Percentiles rank a stretch among this genome's conserved stretches.
These are phyloP conservation scores for Labeo calbasu DNA, from an alignment of 2,797 vertebrate genomes.

Conservation along the genomic window DNA sequence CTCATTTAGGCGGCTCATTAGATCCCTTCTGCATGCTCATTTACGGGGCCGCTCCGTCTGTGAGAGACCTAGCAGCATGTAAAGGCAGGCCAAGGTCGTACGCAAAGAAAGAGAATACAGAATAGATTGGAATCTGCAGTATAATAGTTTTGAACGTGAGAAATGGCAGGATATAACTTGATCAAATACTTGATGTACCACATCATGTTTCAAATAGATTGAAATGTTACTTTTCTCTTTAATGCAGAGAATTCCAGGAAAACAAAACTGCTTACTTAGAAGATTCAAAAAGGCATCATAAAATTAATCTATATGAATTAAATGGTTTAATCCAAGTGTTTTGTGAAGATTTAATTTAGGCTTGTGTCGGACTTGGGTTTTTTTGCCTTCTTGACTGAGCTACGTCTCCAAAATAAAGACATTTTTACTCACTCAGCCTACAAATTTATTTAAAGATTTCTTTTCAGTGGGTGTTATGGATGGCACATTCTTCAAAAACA, in stretches of 20 bases:
- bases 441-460: neutral
- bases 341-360: neutral
- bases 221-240: conserved; percentile 5
- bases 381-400: neutral
- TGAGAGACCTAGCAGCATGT: conserved; percentile 50
- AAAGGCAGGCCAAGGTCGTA: conserved; percentile 54
- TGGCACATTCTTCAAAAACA: conserved; percentile 2
- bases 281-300: neutral
- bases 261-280: neutral
- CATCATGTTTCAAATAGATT: neutral
- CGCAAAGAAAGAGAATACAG: conserved; percentile 33
- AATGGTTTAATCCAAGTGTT: neutral
- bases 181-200: conserved; percentile 1
- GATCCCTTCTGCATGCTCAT: conserved; percentile 57
- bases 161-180: conserved; percentile 19
- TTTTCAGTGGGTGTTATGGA: neutral
- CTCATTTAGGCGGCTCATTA: conserved; percentile 60
- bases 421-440: neutral
- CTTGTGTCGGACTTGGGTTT: neutral
- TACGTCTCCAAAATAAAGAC: neutral
- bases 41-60: conserved; percentile 39
- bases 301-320: neutral
- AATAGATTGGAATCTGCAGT: neutral
- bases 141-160: neutral
- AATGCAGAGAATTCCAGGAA: neutral